Evolutionary conservation across 2,113 vertebrate species (phyloP).

Genomic region (Sebastes fasciatus): DNA sequence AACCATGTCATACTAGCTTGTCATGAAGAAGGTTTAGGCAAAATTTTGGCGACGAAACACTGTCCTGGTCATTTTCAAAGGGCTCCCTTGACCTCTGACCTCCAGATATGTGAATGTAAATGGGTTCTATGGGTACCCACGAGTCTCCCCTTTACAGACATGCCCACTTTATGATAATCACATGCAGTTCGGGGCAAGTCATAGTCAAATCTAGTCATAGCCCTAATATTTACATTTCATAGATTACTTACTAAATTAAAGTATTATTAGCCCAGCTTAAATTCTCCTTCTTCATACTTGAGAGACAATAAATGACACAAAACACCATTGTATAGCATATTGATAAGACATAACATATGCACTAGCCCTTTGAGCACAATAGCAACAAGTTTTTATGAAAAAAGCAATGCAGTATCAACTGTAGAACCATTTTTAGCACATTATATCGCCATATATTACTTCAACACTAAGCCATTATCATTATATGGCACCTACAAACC

Average conservation of each 20-base stretch:
- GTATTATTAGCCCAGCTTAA: background rate
- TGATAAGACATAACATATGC: background rate
- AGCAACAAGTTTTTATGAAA: background rate
- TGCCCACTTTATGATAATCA: too few relatives aligned
- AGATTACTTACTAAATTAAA: background rate
- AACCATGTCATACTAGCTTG: too few relatives aligned
- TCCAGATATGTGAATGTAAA: too few relatives aligned
- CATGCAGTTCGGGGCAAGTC: too few relatives aligned
- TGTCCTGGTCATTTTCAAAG: too few relatives aligned
- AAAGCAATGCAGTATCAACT: background rate
- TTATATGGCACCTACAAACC: background rate
- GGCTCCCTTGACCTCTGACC: too few relatives aligned
- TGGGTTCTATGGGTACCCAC: too few relatives aligned
- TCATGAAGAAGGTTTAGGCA: too few relatives aligned
- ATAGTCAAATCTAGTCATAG: too few relatives aligned
- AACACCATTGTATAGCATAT: background rate
- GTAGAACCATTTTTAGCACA: background rate
- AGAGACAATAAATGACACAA: background rate
- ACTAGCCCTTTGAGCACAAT: background rate
- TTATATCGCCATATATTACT: background rate
- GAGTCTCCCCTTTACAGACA: too few relatives aligned
- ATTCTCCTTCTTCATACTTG: background rate
- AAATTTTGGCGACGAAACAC: too few relatives aligned
- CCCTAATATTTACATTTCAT: too few relatives aligned
- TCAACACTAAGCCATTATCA: background rate